phyloP scores from a whole-genome alignment of 2,113 vertebrate genomes.

The Willisornis vidua region DNA sequence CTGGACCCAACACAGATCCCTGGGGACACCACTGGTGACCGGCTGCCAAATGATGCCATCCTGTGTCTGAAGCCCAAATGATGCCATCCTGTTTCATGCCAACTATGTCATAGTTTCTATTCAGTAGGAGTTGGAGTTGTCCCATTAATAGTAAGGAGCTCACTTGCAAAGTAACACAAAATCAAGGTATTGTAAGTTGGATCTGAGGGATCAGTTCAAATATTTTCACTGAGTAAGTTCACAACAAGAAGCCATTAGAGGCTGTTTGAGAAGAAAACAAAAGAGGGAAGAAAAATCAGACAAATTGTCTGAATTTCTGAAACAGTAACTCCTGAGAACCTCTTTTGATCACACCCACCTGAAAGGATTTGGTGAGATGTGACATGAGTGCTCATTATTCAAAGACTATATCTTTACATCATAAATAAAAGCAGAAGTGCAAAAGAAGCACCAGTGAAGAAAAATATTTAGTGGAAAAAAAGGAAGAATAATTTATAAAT shows the following conservation, averaged over 20 bases:
- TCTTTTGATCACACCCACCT: neutral
- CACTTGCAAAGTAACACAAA: neutral
- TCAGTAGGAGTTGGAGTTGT: neutral
- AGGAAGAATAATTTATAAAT: neutral
- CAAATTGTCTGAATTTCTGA: conserved; percentile 2
- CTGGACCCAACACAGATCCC: too few species aligned
- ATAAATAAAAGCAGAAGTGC: neutral
- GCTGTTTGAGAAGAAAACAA: neutral
- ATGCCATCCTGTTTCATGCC: neutral
- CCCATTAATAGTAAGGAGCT: neutral
- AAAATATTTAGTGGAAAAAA: neutral
- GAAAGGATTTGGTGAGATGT: neutral
- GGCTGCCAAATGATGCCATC: too few species aligned
- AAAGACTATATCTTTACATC: neutral
- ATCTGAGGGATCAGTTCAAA: neutral
- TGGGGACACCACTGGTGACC: too few species aligned
- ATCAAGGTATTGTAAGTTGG: neutral
- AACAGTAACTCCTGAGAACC: neutral
- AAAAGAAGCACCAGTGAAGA: neutral
- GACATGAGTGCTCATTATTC: neutral
- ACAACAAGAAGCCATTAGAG: neutral
- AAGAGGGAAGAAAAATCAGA: neutral
- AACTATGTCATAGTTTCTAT: neutral
- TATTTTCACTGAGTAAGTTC: neutral
- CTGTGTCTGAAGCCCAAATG: neutral